phyloP scores from a whole-genome alignment of 2,888 invertebrate genomes.

The Epinotia demarniana region DNA sequence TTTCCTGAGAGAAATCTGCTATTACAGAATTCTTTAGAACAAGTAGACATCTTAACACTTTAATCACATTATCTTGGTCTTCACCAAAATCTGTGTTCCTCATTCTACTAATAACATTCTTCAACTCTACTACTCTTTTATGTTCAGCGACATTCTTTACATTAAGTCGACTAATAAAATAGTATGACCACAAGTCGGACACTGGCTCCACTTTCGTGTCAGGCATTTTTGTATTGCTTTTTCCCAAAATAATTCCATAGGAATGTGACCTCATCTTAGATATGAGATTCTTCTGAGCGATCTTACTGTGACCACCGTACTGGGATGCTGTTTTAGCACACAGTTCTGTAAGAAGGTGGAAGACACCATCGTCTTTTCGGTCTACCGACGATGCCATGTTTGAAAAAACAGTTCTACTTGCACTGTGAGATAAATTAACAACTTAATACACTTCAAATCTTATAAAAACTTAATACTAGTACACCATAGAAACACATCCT shows the following conservation, averaged over 20 bases:
- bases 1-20: constrained; percentile 65
- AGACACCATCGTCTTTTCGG: constrained; percentile 66
- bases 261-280: constrained; percentile 72
- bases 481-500: background rate
- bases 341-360: constrained; percentile 69
- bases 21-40: constrained; percentile 65
- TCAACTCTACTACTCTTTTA: constrained; percentile 67
- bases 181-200: constrained; percentile 69
- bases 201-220: constrained; percentile 64
- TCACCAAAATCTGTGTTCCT: constrained; percentile 64
- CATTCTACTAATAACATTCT: constrained; percentile 64
- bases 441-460: background rate
- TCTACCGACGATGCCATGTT: constrained; percentile 26
- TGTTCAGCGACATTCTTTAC: constrained; percentile 74
- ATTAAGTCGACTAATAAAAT: constrained; percentile 66
- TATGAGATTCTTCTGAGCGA: constrained; percentile 64
- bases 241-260: constrained; percentile 77
- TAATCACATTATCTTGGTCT: constrained; percentile 61
- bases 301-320: constrained; percentile 61
- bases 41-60: constrained; percentile 66
- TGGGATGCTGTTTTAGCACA: constrained; percentile 70
- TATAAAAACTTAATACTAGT: background rate
- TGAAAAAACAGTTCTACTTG: background rate
- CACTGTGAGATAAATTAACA: background rate
- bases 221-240: constrained; percentile 60